Percentiles rank a stretch among this genome's conserved stretches.
phyloP scores from a whole-genome alignment of 2,113 vertebrate genomes.

The Lutjanus erythropterus region DNA sequence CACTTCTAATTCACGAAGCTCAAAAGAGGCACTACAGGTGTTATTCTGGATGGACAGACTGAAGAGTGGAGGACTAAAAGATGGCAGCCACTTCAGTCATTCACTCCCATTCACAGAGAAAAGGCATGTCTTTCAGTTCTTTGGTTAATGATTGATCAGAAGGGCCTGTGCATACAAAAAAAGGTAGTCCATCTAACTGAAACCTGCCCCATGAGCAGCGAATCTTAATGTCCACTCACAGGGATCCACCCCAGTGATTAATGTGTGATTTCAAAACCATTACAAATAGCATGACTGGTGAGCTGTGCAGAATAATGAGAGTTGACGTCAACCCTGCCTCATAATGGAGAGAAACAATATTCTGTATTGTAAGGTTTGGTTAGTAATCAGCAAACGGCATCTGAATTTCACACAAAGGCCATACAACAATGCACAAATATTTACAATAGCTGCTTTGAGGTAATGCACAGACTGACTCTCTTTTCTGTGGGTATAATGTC shows the following conservation, averaged over 20 bases:
- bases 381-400: slow-evolving; percentile 38
- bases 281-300: slow-evolving; percentile 31
- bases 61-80: background rate
- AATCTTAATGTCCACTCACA: slow-evolving; percentile 42
- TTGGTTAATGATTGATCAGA: slow-evolving; percentile 74
- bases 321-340: slow-evolving; percentile 42
- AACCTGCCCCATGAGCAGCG: slow-evolving; percentile 25
- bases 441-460: slow-evolving; percentile 66
- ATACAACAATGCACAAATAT: slow-evolving; percentile 52
- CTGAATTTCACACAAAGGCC: slow-evolving; percentile 48
- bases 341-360: slow-evolving; percentile 50
- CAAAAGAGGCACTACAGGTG: background rate
- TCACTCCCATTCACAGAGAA: slow-evolving; percentile 31
- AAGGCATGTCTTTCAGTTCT: slow-evolving; percentile 33
- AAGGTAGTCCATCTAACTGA: slow-evolving; percentile 22
- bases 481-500: slow-evolving; percentile 46
- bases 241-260: slow-evolving; percentile 60
- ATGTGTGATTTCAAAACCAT: slow-evolving; percentile 44
- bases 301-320: slow-evolving; percentile 32
- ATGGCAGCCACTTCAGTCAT: background rate
- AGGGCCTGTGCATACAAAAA: slow-evolving; percentile 39
- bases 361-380: slow-evolving; percentile 34
- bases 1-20: background rate
- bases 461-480: slow-evolving; percentile 27
- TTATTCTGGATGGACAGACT: slow-evolving; percentile 8